These are phyloP conservation scores for Nomada lathburiana DNA, from an alignment of 2,888 invertebrate species.

Conservation along the genomic window DNA sequence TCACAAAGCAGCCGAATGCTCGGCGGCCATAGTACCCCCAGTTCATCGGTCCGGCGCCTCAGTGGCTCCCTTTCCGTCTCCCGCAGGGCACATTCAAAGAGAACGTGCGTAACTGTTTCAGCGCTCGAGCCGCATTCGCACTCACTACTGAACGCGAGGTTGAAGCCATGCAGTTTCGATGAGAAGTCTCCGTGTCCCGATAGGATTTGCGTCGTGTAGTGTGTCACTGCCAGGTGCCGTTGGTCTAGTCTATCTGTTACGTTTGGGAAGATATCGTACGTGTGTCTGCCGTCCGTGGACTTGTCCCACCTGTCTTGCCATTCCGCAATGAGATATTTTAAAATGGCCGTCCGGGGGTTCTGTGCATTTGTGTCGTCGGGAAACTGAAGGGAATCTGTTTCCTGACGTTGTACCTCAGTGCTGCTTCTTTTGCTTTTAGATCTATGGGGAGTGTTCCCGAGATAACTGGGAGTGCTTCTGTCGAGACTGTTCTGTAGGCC, in stretches of 20 bases:
- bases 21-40: too few relatives aligned
- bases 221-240: background rate
- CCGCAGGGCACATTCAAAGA: background rate
- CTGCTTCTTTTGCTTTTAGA: background rate
- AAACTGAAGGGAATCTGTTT: background rate
- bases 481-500: slow-evolving; percentile 7
- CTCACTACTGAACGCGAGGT: background rate
- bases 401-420: background rate
- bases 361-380: background rate
- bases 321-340: too few relatives aligned
- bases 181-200: slow-evolving; percentile 15
- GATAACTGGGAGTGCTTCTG: background rate
- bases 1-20: too few relatives aligned
- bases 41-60: too few relatives aligned
- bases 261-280: background rate
- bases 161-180: background rate
- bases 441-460: background rate
- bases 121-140: background rate
- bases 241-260: background rate
- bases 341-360: too few relatives aligned
- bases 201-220: too few relatives aligned
- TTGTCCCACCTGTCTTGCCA: too few relatives aligned
- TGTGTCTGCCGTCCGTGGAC: too few relatives aligned
- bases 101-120: background rate
- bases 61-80: too few relatives aligned